Evolutionary conservation across 2,113 vertebrate species (phyloP), one percentile per base, ranked within the genome.

Genomic region (Trachemys scripta): DNA sequence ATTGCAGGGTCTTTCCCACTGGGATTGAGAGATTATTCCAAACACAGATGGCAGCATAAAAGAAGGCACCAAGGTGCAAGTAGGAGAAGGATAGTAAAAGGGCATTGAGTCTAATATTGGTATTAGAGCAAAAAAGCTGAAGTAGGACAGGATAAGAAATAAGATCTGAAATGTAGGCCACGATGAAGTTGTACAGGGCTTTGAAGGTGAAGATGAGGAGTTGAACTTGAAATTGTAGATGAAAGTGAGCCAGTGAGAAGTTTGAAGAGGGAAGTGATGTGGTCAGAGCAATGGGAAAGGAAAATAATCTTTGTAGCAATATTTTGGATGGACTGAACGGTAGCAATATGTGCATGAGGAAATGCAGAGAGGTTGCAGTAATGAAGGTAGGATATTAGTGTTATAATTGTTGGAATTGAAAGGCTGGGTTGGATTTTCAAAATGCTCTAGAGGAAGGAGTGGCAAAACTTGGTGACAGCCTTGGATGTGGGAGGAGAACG

Each of bases 301-400:
- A 92, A 25, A 76, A 76, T 13, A 53, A 80, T 90, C 57, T 94
- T 85, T 84, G 56, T 89, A 93, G 85, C 89, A 86, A 45, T 29
- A 8, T 75, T 96, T 92, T 85, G 59, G 79, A 0, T 54, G 92
- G 85, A 11, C n/a, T 93, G 50, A 90, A 75, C 65, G 62, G 27
- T 76, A 16, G 51, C 75, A 42, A 19, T 85, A 19, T 12, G 22
- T 87, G 42, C 56, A 54, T 22, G 51, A 59, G 10, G 50, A 85
- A 79, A 89, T 50, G 59, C 78, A 57, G 35, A 85, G 90, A 54
- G 85, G 57, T 13, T 83, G 51, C 31, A 65, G 62, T 76, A 76
- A 42, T 25, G 2, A 25, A 76, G 10, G 20, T 45, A 1, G 42
- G 87, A 17, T 35, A 7, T 82, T 82, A 35, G 54, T 90, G 31